A percentile compares a stretch with the other conserved stretches of the same genome.
Conservation (phyloP, 2,888 invertebrate species). For the Temnothorax rugatulus region DNA sequence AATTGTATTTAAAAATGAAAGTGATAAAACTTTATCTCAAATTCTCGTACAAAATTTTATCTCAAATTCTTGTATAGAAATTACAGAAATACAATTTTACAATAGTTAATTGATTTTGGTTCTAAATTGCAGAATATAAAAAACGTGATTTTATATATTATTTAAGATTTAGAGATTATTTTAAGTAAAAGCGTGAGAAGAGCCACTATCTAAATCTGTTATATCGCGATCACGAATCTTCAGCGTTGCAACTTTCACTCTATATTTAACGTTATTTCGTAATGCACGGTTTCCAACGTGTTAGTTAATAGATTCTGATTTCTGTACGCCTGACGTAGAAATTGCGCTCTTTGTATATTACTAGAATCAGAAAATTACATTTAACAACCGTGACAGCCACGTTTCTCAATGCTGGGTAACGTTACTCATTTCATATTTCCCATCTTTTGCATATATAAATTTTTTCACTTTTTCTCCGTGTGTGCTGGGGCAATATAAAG, state of each 20-base stretch:
- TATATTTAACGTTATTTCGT: not conserved
- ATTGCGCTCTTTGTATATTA: not conserved
- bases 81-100: not conserved
- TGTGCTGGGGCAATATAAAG: not conserved
- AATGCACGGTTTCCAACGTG: not conserved
- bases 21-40: not conserved
- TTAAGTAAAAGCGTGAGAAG: not conserved
- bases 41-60: not conserved
- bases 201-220: not conserved
- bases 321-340: not conserved
- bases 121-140: not conserved
- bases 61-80: not conserved
- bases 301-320: not conserved
- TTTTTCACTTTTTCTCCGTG: not conserved
- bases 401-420: not conserved
- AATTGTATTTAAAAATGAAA: not conserved
- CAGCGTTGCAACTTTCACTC: not conserved
- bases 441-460: not conserved
- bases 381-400: not conserved
- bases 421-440: not conserved
- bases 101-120: not conserved
- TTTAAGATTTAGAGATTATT: not conserved
- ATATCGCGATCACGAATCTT: not conserved
- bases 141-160: not conserved
- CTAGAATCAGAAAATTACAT: not conserved